phyloP scores from a whole-genome alignment of 1,140 invertebrate genomes.

The Hylaeus volcanicus region DNA sequence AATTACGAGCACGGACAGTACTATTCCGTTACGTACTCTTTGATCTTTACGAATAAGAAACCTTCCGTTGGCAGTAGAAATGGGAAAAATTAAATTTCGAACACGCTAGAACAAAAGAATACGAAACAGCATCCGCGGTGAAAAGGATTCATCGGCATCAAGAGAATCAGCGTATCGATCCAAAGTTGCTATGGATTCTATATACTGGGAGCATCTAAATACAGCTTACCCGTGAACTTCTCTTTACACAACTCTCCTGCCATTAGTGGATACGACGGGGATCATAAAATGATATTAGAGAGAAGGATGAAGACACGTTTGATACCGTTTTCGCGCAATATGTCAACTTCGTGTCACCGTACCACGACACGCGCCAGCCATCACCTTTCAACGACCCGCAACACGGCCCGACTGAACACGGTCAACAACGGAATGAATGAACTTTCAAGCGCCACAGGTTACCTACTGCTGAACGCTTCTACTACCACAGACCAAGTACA shows the following conservation, averaged over 20 bases:
- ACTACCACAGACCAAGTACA: slow-evolving; percentile 10
- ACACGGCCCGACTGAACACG: slow-evolving; percentile 20
- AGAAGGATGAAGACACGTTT: background rate
- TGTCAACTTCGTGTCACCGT: slow-evolving; percentile 36
- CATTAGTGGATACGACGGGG: slow-evolving; percentile 28
- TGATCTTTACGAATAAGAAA: background rate
- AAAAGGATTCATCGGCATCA: slow-evolving; percentile 14
- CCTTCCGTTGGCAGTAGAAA: no score
- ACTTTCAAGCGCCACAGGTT: slow-evolving; percentile 51
- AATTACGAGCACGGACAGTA: slow-evolving; percentile 12
- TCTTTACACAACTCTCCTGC: slow-evolving; percentile 34
- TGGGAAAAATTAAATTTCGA: background rate
- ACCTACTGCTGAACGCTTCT: slow-evolving; percentile 26
- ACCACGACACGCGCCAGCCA: slow-evolving; percentile 1
- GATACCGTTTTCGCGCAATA: slow-evolving; percentile 14
- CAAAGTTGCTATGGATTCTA: slow-evolving; percentile 13
- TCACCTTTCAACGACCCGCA: slow-evolving; percentile 20
- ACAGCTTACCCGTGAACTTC: slow-evolving; percentile 34
- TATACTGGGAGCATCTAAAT: slow-evolving; percentile 3
- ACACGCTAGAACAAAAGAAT: background rate
- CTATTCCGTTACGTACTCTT: background rate
- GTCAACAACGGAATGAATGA: slow-evolving; percentile 10
- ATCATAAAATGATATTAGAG: slow-evolving; percentile 20
- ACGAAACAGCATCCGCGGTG: slow-evolving; percentile 17
- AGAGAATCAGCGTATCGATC: slow-evolving; percentile 31